phyloP scores from a whole-genome alignment of 2,797 vertebrate species.

The Channa striata region DNA sequence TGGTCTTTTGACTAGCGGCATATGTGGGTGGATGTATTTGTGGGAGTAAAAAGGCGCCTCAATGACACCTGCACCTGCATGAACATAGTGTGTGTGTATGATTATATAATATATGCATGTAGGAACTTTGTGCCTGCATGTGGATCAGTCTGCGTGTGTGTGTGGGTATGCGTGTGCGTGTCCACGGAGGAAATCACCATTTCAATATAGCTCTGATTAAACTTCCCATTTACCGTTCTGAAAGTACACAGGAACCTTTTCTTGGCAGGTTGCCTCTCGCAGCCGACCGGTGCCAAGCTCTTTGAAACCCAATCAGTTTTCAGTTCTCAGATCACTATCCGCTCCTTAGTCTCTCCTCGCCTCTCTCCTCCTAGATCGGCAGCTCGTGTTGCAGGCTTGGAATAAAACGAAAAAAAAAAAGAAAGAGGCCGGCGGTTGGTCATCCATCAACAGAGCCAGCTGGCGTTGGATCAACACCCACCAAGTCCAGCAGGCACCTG shows the following conservation, averaged over 20 bases:
- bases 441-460: constrained; percentile 68
- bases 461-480: constrained; percentile 74
- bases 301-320: constrained; percentile 87
- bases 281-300: constrained; percentile 79
- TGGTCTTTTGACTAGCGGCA: not conserved
- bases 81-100: constrained; percentile 23
- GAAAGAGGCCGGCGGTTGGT: constrained; percentile 63
- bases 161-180: constrained; percentile 5
- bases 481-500: constrained; percentile 76
- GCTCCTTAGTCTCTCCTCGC: constrained; percentile 69
- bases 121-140: constrained; percentile 6
- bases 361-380: constrained; percentile 69
- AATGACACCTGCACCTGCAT: constrained; percentile 56
- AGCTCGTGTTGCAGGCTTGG: constrained; percentile 49
- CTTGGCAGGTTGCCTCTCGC: constrained; percentile 82
- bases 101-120: constrained; percentile 49
- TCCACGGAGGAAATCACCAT: constrained; percentile 74
- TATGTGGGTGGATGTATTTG: constrained; percentile 25
- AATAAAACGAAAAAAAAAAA: constrained; percentile 11
- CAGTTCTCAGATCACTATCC: constrained; percentile 81
- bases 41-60: constrained; percentile 49
- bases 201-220: constrained; percentile 84
- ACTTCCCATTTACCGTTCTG: constrained; percentile 77
- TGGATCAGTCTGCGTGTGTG: constrained; percentile 17
- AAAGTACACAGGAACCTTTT: constrained; percentile 80